phyloP scores from a whole-genome alignment of 2,113 vertebrate species.

The Pan troglodytes region NHGRI_mPanTro3-v2.1_pri NC_072411.2:135373501-135374000 shows the following conservation, averaged over 20 bases:
- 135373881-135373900: not conserved
- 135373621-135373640: not conserved
- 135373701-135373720: too few relatives aligned
- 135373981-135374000: not conserved
- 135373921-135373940: not conserved
- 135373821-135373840: fast-evolving
- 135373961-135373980: not conserved
- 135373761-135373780: too few relatives aligned
- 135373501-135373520: fast-evolving
- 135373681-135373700: not conserved
- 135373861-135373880: not conserved
- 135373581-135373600: not conserved
- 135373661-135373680: not conserved
- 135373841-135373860: not conserved
- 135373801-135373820: not conserved
- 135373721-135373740: not conserved
- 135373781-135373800: not conserved
- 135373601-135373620: not conserved
- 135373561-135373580: fast-evolving
- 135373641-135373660: not conserved
- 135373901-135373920: not conserved
- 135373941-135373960: not conserved
- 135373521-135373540: fast-evolving
- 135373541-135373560: not conserved
- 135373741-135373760: not conserved